Base-by-base conservation (phyloP, 2,113 vertebrate species). In the Toxotes jaculatrix region DNA sequence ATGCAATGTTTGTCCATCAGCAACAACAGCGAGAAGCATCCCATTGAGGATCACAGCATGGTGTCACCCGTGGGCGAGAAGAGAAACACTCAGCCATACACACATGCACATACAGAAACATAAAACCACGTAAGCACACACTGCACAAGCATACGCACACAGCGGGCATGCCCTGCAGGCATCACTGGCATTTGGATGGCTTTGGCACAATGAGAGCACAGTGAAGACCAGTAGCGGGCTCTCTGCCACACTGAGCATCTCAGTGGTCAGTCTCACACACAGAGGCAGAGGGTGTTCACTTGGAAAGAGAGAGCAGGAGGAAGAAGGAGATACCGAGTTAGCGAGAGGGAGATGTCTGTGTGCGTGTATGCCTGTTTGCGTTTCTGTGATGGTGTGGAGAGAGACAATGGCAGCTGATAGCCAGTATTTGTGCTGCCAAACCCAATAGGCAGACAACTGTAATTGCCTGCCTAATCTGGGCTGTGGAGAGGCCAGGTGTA, bases 361-460 rank as follows among this genome's bases (percentile, higher is more conserved):
- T 45, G 51, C 21, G 27, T 74, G 85, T 74, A 17, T 31, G 82
- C 36, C 74, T 76, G 72, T 86, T 86, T 84, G 53, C n/a, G 12
- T 68, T 77, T 72, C 60, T 51, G 47, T 70, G 1, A 63, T 59
- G 61, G 49, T 42, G 65, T 13, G 4, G 43, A 21, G 68, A 57
- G 73, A 89, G 80, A 90, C 87, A 80, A 87, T 79, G 77, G 89
- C 87, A 90, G 91, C 86, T 79, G 84, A 91, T 90, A 43, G 71
- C 73, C 61, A 31, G 74, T 61, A 47, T 83, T 80, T 72, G 68
- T 61, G 76, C 64, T 87, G 86, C 85, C 89, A 89, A 89, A 85
- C 60, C 56, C 86, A 84, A 87, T 63, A 77, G 72, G 81, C 86
- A 77, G 82, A 83, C 77, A 79, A 16, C 77, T 80, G 86, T 92